These are phyloP conservation scores for Sitophilus oryzae DNA, from an alignment of 1,140 invertebrate genomes.

Conservation along the genomic window DNA sequence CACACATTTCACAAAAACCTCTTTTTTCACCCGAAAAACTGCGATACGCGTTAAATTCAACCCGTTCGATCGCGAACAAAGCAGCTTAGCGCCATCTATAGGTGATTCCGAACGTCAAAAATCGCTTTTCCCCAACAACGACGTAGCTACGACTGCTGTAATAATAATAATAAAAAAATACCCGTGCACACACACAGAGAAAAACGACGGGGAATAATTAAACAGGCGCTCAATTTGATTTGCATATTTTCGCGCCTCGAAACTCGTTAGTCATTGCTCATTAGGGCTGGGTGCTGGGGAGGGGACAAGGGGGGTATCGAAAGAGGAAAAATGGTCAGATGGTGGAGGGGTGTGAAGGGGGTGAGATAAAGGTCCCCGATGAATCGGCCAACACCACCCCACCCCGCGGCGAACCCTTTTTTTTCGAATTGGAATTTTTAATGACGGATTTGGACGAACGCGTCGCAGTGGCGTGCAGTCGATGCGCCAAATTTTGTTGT, in stretches of 20 bases:
- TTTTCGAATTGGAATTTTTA: background rate
- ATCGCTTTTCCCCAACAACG: no score
- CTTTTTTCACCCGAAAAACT: no score
- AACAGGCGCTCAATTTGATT: background rate
- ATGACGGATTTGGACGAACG: background rate
- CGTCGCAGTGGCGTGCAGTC: background rate
- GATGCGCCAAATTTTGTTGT: no score
- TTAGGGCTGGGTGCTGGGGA: background rate
- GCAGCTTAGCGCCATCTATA: no score
- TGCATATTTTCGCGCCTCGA: background rate
- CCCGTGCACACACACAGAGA: background rate
- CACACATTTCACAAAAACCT: no score
- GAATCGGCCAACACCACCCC: no score
- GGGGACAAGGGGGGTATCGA: background rate
- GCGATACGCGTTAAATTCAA: no score
- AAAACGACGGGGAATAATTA: background rate
- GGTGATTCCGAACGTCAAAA: no score
- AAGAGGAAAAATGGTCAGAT: background rate
- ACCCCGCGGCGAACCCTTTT: no score
- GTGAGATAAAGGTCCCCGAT: no score
- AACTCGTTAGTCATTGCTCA: background rate
- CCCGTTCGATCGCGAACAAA: no score
- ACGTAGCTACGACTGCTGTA: no score
- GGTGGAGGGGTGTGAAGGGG: background rate
- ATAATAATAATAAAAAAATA: slow-evolving; percentile 30